Percentiles rank a stretch among this genome's conserved stretches.
Evolutionary conservation across 2,797 vertebrate genomes (phyloP).

Genomic region (Poecile montanus): DNA sequence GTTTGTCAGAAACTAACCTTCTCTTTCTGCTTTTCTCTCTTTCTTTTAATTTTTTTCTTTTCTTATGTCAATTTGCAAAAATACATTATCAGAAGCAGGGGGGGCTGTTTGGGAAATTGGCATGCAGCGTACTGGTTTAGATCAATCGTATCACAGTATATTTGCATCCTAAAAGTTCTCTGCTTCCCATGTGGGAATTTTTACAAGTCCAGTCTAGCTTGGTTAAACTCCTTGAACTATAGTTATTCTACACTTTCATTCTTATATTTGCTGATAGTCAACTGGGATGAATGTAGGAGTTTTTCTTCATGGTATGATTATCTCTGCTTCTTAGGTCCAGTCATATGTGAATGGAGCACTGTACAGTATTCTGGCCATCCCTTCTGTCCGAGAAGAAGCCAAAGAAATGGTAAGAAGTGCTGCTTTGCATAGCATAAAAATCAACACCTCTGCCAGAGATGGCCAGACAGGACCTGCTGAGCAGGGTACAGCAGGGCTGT

Average conservation of each 20-base stretch:
- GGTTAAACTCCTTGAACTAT: neutral
- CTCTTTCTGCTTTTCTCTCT: neutral
- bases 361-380: constrained; percentile 91
- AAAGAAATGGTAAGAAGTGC: constrained; percentile 90
- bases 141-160: neutral
- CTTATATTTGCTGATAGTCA: neutral
- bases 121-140: neutral
- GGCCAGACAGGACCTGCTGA: neutral
- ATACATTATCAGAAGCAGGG: neutral
- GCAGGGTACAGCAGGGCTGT: neutral
- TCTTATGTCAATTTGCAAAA: neutral
- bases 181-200: neutral
- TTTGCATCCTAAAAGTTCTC: neutral
- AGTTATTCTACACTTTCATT: neutral
- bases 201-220: neutral
- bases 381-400: constrained; percentile 89
- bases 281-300: neutral
- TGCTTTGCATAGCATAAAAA: neutral
- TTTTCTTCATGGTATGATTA: neutral
- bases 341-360: constrained; percentile 93
- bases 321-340: constrained; percentile 81
- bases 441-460: neutral
- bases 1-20: neutral
- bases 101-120: neutral
- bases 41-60: neutral